Evolutionary conservation across 1,140 invertebrate genomes (phyloP).

Genomic region (Fragariocoptes setiger): DNA sequence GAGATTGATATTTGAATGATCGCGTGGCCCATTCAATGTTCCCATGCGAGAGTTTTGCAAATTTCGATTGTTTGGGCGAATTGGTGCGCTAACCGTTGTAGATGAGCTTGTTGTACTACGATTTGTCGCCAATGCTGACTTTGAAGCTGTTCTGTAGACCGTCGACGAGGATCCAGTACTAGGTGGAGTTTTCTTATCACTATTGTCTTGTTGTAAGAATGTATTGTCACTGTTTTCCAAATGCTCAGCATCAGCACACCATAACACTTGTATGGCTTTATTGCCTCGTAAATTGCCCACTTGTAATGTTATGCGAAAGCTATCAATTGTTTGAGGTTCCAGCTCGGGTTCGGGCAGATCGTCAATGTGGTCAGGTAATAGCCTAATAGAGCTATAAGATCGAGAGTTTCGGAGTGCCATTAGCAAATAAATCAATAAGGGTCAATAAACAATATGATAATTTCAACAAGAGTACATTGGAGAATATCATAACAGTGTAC

Average conservation of each 20-base stretch:
- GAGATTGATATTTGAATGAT: background rate
- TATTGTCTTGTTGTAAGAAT: background rate
- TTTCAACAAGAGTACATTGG: no score
- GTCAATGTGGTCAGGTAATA: background rate
- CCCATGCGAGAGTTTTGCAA: background rate
- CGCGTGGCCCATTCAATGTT: background rate
- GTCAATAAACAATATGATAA: no score
- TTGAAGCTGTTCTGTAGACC: background rate
- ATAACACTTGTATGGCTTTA: background rate
- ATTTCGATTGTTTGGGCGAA: no score
- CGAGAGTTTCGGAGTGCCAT: no score
- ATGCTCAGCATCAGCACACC: background rate
- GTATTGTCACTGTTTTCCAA: background rate
- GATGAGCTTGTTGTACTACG: no score
- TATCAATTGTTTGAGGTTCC: background rate
- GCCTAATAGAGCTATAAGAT: background rate
- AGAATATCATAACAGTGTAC: no score
- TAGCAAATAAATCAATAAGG: no score
- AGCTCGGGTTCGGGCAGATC: background rate
- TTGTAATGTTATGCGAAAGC: background rate
- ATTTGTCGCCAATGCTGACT: background rate
- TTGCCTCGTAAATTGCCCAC: background rate
- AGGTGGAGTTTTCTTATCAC: background rate
- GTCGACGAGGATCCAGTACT: background rate
- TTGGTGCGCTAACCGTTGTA: no score